Percentiles rank a stretch among this genome's conserved stretches.
These are phyloP conservation scores for Dione juno DNA, from an alignment of 2,888 invertebrate genomes.

Conservation along the genomic window DNA sequence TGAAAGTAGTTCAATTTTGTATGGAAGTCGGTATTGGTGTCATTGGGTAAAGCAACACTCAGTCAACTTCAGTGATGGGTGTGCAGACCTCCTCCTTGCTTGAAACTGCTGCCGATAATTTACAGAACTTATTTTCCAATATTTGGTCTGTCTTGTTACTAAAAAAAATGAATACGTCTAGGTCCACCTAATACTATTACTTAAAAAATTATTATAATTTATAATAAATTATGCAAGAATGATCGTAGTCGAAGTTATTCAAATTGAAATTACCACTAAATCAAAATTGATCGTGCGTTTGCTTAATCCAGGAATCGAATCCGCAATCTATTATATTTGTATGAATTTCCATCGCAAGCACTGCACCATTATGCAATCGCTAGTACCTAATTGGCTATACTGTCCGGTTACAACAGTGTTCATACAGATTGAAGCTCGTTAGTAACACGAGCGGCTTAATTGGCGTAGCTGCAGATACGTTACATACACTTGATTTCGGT, in stretches of 20 bases:
- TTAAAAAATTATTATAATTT: no score
- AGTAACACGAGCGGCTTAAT: neutral
- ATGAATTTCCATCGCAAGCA: neutral
- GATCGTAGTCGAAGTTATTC: no score
- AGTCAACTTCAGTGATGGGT: neutral
- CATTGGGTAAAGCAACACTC: neutral
- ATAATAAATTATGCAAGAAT: no score
- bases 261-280: no score
- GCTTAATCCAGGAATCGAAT: neutral
- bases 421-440: slow-evolving; percentile 15
- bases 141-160: no score
- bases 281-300: no score
- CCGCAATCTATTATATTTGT: neutral
- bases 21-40: neutral
- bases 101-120: neutral
- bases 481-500: neutral
- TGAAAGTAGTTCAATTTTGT: neutral
- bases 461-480: neutral
- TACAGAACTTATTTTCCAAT: neutral
- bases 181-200: no score
- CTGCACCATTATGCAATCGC: neutral
- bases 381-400: neutral
- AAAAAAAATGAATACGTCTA: no score
- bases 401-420: neutral
- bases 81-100: neutral